Evolutionary conservation across 2,888 invertebrate species (phyloP).

Genomic region (Nomada ruficornis): DNA sequence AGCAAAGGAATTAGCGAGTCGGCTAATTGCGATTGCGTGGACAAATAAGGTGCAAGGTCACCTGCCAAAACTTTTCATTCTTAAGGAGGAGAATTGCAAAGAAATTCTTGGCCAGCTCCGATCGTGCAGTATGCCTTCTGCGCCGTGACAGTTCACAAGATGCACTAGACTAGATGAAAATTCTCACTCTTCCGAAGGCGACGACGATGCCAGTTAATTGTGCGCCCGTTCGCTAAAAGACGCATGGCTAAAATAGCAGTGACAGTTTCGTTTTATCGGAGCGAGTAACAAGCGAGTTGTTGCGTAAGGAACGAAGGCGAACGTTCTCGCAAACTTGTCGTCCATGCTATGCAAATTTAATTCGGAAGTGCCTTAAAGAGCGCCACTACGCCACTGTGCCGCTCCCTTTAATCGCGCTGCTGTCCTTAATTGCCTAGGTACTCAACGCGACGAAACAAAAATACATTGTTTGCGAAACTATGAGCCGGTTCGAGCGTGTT

Average conservation of each 20-base stretch:
- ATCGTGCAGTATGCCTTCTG: constrained; percentile 44
- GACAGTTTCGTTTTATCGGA: constrained; percentile 22
- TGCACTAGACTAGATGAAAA: no score
- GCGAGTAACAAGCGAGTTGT: constrained; percentile 15
- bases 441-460: constrained; percentile 51
- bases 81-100: constrained; percentile 32
- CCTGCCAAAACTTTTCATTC: constrained; percentile 13
- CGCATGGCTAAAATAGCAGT: constrained; percentile 47
- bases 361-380: constrained; percentile 47
- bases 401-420: constrained; percentile 54
- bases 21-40: background rate
- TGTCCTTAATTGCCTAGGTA: constrained; percentile 61
- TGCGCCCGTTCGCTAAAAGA: constrained; percentile 39
- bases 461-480: constrained; percentile 65
- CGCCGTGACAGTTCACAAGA: constrained; percentile 24
- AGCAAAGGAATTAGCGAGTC: no score
- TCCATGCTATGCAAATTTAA: constrained; percentile 57
- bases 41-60: background rate
- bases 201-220: constrained; percentile 53
- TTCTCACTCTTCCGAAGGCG: constrained; percentile 2
- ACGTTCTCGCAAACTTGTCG: constrained; percentile 24
- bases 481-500: constrained; percentile 66
- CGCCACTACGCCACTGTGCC: background rate
- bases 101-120: constrained; percentile 37
- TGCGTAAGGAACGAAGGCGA: constrained; percentile 11